Base-by-base conservation (phyloP, 2,888 invertebrate species). In the Coenonympha glycerion region DNA sequence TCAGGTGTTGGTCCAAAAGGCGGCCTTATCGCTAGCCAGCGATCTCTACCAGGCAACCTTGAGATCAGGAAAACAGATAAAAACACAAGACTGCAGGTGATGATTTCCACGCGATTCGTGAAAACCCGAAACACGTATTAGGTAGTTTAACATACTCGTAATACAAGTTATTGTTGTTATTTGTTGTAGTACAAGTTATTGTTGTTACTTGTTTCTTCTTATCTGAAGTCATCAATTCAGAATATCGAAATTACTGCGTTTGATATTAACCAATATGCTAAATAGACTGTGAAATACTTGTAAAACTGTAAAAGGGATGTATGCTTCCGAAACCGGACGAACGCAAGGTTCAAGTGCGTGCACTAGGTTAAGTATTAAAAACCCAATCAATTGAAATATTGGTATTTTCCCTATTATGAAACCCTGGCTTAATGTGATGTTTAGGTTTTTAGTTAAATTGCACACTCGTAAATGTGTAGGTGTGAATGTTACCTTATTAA, bases 301-400 rank as follows among this genome's bases (percentile, higher is more conserved):
- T 37, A 13, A 13, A 15, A 15, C 6, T 4, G 24, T 39, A 24
- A 22, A 39, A 22, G 39, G 39, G 11, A 37, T 22, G 13, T 24
- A 8, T 3, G 15, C 11, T 39, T 39, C 9, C 39, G 39, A 39
- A 39, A 24, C 39, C 39, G 39, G 39, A 39, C 15, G 22, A 21
- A 5, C 36, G 9, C 22, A 13, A 11, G 37, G 39, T 24, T 39
- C 39, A 39, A 39, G 24, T 39, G 39, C 24, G 39, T 39, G 39
- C 9, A 39, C 13, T 2, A n/a, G n/a, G n/a, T 6, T 6, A 1
- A 2, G 13, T 9, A 22, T 22, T 15, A 22, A 15, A 24, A 24
- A 39, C 39, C 39, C 13, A 15, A 24, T 39, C 21, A 16, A 24
- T 24, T 11, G 13, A 39, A 39, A 24, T 24, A 39, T 37, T 37